phyloP scores from a whole-genome alignment of 2,113 vertebrate species.

The Pomatorhinus ruficollis region DNA sequence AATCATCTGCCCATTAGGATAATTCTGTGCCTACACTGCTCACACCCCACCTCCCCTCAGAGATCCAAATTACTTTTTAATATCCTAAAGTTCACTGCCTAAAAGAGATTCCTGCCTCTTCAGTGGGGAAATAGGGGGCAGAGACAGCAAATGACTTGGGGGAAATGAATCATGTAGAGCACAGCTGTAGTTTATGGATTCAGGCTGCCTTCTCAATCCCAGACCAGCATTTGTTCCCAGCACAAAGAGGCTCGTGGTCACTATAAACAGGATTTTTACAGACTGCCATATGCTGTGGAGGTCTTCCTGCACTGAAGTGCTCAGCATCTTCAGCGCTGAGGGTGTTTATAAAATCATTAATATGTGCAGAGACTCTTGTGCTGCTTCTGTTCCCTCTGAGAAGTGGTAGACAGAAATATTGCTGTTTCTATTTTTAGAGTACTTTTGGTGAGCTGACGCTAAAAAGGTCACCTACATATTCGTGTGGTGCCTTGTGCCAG shows the following conservation, averaged over 20 bases:
- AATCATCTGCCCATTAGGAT: neutral
- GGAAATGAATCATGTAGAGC: neutral
- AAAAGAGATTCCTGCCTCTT: neutral
- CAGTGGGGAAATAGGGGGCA: neutral
- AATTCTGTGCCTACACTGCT: neutral
- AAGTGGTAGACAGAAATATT: neutral
- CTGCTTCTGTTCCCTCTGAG: neutral
- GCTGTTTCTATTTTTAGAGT: slow-evolving; percentile 9
- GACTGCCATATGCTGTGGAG: neutral
- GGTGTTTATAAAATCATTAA: neutral
- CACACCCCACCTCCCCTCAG: neutral
- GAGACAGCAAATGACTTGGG: neutral
- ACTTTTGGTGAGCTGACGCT: neutral
- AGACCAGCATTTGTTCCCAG: neutral
- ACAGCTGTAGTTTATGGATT: neutral
- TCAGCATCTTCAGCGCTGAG: neutral
- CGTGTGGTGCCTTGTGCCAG: neutral
- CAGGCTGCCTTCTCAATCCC: neutral
- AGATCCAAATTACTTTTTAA: neutral
- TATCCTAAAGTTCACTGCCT: neutral
- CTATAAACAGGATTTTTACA: neutral
- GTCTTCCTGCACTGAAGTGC: neutral
- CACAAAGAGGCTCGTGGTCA: neutral
- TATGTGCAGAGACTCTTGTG: neutral
- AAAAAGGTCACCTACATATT: slow-evolving; percentile 2